phyloP scores from a whole-genome alignment of 2,888 invertebrate species.

The Ophioninae sp. region DNA sequence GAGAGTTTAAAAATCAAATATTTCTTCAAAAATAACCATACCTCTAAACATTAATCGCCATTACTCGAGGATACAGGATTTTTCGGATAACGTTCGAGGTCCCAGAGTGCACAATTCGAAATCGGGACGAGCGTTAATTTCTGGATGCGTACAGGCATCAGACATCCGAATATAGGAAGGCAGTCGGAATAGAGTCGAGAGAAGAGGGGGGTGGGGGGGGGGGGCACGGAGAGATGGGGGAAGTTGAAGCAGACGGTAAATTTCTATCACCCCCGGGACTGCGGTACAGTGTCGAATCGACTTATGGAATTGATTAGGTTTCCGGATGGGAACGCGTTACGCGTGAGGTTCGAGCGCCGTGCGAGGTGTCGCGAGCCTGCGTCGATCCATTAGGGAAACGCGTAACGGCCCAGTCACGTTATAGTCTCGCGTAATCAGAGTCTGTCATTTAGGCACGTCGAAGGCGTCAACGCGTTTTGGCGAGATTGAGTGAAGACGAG shows the following conservation, averaged over 20 bases:
- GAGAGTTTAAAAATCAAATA: no score
- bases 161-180: neutral
- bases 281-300: constrained; percentile 50
- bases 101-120: neutral
- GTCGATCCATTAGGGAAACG: constrained; percentile 54
- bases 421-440: constrained; percentile 58
- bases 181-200: neutral
- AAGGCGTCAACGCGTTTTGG: constrained; percentile 55
- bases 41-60: neutral
- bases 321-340: constrained; percentile 31
- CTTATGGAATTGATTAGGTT: constrained; percentile 64
- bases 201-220: no score
- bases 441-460: constrained; percentile 62
- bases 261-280: constrained; percentile 50
- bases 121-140: neutral
- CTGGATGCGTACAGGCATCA: neutral
- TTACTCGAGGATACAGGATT: neutral
- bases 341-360: constrained; percentile 7
- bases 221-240: neutral
- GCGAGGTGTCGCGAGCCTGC: constrained; percentile 9
- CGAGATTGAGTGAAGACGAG: constrained; percentile 6
- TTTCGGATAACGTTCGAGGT: neutral
- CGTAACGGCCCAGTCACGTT: constrained; percentile 57
- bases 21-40: neutral
- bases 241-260: constrained; percentile 33